Percentiles rank a stretch among this genome's conserved stretches.
Conservation (phyloP, 2,888 invertebrate species). For the Rhyacophila evoluta region DNA sequence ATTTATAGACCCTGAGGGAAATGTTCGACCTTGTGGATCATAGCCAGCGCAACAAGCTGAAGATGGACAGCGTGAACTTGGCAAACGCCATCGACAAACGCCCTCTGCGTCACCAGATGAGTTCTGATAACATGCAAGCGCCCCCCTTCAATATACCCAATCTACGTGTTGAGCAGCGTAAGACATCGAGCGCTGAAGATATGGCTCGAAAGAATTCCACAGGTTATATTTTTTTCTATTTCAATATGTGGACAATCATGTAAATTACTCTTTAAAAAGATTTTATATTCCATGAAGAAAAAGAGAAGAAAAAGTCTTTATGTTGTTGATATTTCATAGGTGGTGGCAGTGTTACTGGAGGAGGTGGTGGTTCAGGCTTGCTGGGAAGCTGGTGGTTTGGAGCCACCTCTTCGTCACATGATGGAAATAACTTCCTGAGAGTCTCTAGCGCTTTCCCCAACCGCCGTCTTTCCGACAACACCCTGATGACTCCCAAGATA, state of each 20-base stretch:
- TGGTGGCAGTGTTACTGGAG: conserved; percentile 25
- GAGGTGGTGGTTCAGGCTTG: conserved; percentile 69
- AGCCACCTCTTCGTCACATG: conserved; percentile 85
- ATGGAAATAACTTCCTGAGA: conserved; percentile 84
- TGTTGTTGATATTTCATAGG: not conserved
- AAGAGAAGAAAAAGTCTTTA: too few species aligned
- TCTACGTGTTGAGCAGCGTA: conserved; percentile 85
- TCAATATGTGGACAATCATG: not conserved
- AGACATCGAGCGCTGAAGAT: conserved; percentile 91
- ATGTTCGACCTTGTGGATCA: conserved; percentile 92
- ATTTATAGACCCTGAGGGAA: conserved; percentile 81
- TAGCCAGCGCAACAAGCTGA: conserved; percentile 90
- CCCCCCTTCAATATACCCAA: conserved; percentile 91
- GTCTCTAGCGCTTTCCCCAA: conserved; percentile 87
- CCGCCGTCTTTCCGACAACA: conserved; percentile 91
- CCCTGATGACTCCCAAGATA: conserved; percentile 90
- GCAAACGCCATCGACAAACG: conserved; percentile 81
- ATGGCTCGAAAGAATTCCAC: conserved; percentile 91
- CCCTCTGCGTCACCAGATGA: conserved; percentile 83
- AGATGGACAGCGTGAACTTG: conserved; percentile 78
- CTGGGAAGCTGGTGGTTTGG: conserved; percentile 88
- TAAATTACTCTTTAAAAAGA: too few species aligned
- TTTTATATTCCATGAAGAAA: too few species aligned
- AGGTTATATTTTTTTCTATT: conserved; percentile 62
- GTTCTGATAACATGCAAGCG: conserved; percentile 87